phyloP scores from a whole-genome alignment of 2,113 vertebrate genomes.

The Sporophila hypoxantha region DNA sequence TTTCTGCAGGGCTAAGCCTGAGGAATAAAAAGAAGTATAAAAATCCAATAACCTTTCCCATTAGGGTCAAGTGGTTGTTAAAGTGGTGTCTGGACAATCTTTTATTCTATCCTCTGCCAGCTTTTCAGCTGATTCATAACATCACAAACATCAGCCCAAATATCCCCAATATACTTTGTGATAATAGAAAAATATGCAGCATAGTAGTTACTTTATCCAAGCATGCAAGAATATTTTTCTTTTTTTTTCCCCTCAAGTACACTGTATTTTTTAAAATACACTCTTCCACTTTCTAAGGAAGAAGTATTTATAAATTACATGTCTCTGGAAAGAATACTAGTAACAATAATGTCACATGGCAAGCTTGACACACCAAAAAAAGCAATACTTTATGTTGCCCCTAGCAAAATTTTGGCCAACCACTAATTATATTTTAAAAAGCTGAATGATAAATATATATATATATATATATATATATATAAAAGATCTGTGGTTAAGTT shows the following conservation, averaged over 20 bases:
- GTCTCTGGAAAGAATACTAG: neutral
- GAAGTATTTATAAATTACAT: constrained; percentile 25
- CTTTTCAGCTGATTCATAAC: constrained; percentile 40
- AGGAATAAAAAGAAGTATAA: constrained; percentile 14
- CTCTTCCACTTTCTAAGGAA: constrained; percentile 39
- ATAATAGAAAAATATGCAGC: constrained; percentile 13
- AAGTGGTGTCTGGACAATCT: constrained; percentile 30
- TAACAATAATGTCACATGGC: neutral
- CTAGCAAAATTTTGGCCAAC: neutral
- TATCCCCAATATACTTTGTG: neutral
- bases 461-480: neutral
- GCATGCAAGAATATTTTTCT: neutral
- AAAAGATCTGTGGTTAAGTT: neutral
- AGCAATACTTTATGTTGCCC: neutral
- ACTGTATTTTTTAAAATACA: constrained; percentile 32
- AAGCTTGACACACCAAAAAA: neutral
- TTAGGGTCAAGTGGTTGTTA: constrained; percentile 46
- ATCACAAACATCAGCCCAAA: neutral
- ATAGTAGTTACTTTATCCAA: constrained; percentile 22
- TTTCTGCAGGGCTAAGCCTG: constrained; percentile 4
- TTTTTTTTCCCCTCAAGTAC: neutral
- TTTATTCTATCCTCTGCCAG: neutral
- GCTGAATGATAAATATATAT: neutral
- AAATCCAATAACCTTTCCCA: constrained; percentile 20
- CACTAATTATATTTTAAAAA: constrained; percentile 26